These are phyloP conservation scores for Aphelenchoides besseyi DNA, from an alignment of 1,140 invertebrate genomes.

Conservation along the genomic window DNA sequence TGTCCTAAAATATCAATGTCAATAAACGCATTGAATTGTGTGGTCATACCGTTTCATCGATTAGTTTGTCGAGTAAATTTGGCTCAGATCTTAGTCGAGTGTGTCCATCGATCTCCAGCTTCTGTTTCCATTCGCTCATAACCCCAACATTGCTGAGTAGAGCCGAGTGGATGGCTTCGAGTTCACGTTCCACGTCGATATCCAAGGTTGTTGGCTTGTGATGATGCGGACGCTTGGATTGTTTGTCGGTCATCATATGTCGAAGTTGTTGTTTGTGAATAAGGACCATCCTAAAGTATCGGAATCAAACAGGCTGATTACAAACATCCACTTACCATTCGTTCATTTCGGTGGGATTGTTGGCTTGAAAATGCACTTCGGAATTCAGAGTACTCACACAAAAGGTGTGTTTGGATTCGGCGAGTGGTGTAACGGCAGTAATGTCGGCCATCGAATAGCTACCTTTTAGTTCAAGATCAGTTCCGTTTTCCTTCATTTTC, in stretches of 20 bases:
- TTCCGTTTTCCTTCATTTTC: constrained; percentile 44
- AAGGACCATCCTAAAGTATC: constrained; percentile 43
- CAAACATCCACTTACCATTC: constrained; percentile 44
- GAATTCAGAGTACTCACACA: constrained; percentile 38
- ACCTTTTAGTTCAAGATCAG: constrained; percentile 44
- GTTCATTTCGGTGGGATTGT: constrained; percentile 47
- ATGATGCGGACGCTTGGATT: not conserved
- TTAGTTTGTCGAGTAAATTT: constrained; percentile 25
- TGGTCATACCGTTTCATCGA: not conserved
- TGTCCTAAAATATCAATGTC: constrained; percentile 5
- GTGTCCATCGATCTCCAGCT: constrained; percentile 35
- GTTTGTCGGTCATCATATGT: constrained; percentile 34
- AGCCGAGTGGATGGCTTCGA: constrained; percentile 45
- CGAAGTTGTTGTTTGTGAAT: constrained; percentile 55
- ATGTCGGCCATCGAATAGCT: constrained; percentile 48
- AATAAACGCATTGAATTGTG: not conserved
- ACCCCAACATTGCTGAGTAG: constrained; percentile 38
- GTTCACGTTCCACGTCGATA: constrained; percentile 47
- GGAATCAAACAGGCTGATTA: constrained; percentile 22
- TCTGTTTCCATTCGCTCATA: constrained; percentile 25
- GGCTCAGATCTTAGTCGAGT: not conserved
- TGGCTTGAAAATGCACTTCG: constrained; percentile 55
- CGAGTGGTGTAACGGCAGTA: constrained; percentile 39
- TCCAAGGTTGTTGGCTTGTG: constrained; percentile 31
- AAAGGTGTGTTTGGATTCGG: constrained; percentile 51